phyloP scores from a whole-genome alignment of 2,888 invertebrate species.

The Hirudinaria manillensis region DNA sequence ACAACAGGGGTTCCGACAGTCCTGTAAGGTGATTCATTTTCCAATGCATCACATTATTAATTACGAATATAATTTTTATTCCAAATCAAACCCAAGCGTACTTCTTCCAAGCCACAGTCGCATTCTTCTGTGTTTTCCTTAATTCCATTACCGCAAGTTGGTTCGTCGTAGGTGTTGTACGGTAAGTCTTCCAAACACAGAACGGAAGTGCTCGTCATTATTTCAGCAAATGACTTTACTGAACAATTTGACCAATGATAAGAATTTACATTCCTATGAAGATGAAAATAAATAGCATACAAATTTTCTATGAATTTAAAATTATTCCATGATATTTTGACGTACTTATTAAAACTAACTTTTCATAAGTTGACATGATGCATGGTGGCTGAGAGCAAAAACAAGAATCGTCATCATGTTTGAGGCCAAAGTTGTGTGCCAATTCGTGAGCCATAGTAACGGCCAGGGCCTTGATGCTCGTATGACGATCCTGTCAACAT shows the following conservation, averaged over 20 bases:
- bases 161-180: constrained; percentile 52
- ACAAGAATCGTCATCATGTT: constrained; percentile 9
- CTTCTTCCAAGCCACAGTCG: constrained; percentile 69
- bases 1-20: constrained; percentile 77
- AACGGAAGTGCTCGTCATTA: background rate
- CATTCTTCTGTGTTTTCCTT: constrained; percentile 94
- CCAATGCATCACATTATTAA: too few species aligned
- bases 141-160: constrained; percentile 91
- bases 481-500: background rate
- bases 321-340: background rate
- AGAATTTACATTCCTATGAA: background rate
- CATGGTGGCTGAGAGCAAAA: background rate
- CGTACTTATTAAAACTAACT: background rate
- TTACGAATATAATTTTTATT: too few species aligned
- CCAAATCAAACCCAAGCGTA: constrained; percentile 32
- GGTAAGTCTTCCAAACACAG: background rate
- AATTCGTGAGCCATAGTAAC: constrained; percentile 1
- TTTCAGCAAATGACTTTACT: background rate
- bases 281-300: background rate
- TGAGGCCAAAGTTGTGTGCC: constrained; percentile 14
- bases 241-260: constrained; percentile 3
- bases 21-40: background rate
- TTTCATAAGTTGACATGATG: constrained; percentile 3
- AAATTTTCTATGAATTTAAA: too few species aligned
- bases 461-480: background rate